phyloP scores from a whole-genome alignment of 2,797 vertebrate genomes.

The Poeciliopsis turneri region DNA sequence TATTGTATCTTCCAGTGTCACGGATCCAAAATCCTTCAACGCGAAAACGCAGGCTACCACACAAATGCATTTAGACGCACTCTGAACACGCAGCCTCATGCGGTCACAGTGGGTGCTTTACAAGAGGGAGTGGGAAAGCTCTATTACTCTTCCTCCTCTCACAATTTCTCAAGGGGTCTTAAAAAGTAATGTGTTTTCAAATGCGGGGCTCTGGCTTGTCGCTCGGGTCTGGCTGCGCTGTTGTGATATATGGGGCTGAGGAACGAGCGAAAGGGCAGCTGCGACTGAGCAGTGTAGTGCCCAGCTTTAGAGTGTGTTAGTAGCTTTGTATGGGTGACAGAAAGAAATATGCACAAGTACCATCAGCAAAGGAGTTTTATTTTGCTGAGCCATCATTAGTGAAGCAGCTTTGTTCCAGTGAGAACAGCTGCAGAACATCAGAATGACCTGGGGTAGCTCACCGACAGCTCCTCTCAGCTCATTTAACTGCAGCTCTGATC shows the following conservation, averaged over 20 bases:
- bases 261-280: conserved; percentile 55
- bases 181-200: conserved; percentile 78
- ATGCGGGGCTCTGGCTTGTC: conserved; percentile 69
- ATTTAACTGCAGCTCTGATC: conserved; percentile 1
- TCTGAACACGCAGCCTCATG: conserved; percentile 53
- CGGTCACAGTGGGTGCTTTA: conserved; percentile 63
- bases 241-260: conserved; percentile 67
- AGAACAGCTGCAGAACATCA: background rate
- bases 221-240: conserved; percentile 27
- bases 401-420: background rate
- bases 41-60: conserved; percentile 13
- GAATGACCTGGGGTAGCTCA: background rate
- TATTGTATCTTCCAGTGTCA: conserved; percentile 30
- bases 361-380: background rate
- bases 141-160: conserved; percentile 72
- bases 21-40: conserved; percentile 26
- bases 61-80: conserved; percentile 26
- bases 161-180: conserved; percentile 74
- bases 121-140: conserved; percentile 62
- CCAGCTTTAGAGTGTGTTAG: conserved; percentile 18
- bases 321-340: conserved; percentile 12
- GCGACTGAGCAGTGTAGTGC: conserved; percentile 7
- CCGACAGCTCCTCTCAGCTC: background rate
- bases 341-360: background rate
- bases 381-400: background rate